Evolutionary conservation across 1,140 invertebrate species (phyloP), one percentile per base, ranked within the genome.

Genomic region (Drosophila elegans): DNA sequence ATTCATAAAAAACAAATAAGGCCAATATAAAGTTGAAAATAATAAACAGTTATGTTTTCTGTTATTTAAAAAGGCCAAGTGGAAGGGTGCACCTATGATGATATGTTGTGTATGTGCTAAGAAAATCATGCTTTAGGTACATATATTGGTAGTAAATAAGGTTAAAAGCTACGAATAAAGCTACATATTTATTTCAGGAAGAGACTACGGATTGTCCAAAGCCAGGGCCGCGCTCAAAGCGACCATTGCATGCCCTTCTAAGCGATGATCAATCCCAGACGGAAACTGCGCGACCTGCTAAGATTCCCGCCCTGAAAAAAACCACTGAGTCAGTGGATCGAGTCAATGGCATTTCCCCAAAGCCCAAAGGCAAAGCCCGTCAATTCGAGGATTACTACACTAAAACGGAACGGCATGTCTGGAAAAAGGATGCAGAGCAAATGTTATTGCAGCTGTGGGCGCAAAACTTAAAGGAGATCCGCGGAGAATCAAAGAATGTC

Each of bases 381-480:
- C 27, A 48, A 34, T 52, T 68, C 16, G 13, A 36, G 1, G 44
- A 68, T 3, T 21, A 13, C 9, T 68, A 68, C 39, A 29, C 48
- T 2, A 68, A 68, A 38, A 68, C 64, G 7, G 64, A 68, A 6
- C 67, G 79, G 2, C 78, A 84, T 36, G 13, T n/a, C 4, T 83
- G 80, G 80, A 46, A 57, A 0, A 72, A 82, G 7, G 82, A 84
- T 7, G 67, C 80, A 3, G 74, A 77, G 0, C 78, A 75, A 42
- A 56, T 75, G 21, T 55, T 83, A 4, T 39, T 83, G n/a, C 63
- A 84, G 32, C 13, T 84, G 2, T 83, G 80, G 80, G 75, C 78
- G 10, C 63, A 69, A 4, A 21, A 83, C 13, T 10, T 79, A 4
- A 63, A 53, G 2, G 74, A 56, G 0, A 27, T 85, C 11, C 68